Evolutionary conservation across 1,140 invertebrate species (phyloP), one percentile per base, ranked within the genome.

Genomic region (Bicyclus anynana): DNA sequence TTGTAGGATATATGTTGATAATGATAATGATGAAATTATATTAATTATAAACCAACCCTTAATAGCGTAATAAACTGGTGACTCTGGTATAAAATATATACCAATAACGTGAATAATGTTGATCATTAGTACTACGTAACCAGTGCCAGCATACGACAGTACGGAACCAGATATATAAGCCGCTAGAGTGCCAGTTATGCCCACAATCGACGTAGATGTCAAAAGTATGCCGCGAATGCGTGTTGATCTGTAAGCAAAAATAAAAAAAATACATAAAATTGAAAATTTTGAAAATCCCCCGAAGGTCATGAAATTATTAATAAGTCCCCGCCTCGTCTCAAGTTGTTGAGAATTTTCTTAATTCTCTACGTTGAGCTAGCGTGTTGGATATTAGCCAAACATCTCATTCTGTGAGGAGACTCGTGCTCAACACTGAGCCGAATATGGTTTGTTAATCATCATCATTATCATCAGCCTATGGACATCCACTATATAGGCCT

Each of bases 11-110:
- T n/a, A n/a, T n/a, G n/a, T n/a, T n/a, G n/a, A 17, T 67, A 57
- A 33, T 10, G 12, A 44, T 26, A 17, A 3, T 46, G 7, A 13
- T 17, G 16, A 46, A n/a, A 5, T n/a, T 49, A 42, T 33, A 33
- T 46, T 6, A 12, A 14, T n/a, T n/a, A n/a, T 3, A 26, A 38
- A 44, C 38, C 20, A 17, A 77, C 74, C 74, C 66, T 68, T 79
- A 20, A 75, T 77, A 33, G 68, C 68, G 18, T 68, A 69, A 53
- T 70, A 79, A 2, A 77, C 64, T 1, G 77, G 77, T 2, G 74
- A 73, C 40, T 80, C 77, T 0, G 77, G 77, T 59, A 80, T 69
- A 29, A 67, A 73, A 9, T 69, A 44, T 17, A 67, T 71, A 1
- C 72, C 69, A 23, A 68, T 35, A 1, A 77, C 23, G 7, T 72